Percentiles rank a stretch among this genome's conserved stretches.
phyloP scores from a whole-genome alignment of 2,113 vertebrate species.

The Rhineura floridana region DNA sequence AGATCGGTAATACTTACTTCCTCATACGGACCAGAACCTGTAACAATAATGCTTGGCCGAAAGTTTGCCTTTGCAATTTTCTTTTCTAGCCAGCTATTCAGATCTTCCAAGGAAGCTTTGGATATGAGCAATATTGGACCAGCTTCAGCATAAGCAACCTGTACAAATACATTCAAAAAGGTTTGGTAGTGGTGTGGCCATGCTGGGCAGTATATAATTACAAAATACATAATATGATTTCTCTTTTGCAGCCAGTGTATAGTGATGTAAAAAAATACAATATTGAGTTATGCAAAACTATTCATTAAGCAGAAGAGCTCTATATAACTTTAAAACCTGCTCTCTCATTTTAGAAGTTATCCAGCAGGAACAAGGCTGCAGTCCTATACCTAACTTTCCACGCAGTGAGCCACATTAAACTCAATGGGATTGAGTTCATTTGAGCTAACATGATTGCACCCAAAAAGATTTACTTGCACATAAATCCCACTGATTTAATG shows the following conservation, averaged over 20 bases:
- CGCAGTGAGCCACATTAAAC: too few relatives aligned
- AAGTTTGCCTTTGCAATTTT: constrained; percentile 82
- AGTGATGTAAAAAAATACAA: neutral
- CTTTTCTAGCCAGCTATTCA: constrained; percentile 82
- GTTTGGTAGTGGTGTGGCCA: neutral
- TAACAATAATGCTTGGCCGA: constrained; percentile 87
- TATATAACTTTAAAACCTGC: too few relatives aligned
- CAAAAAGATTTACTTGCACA: too few relatives aligned
- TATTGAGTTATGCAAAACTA: neutral
- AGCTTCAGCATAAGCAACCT: constrained; percentile 87
- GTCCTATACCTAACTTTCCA: too few relatives aligned
- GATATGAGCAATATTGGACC: constrained; percentile 85
- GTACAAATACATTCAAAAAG: constrained; percentile 31
- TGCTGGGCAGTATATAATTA: neutral
- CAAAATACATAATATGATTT: neutral
- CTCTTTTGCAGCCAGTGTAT: neutral
- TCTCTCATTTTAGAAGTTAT: neutral
- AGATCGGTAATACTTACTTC: constrained; percentile 79
- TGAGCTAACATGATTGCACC: too few relatives aligned
- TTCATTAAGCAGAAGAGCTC: neutral
- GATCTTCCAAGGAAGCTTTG: constrained; percentile 84
- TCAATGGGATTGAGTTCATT: too few relatives aligned
- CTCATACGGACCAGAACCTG: constrained; percentile 82
- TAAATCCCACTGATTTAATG: too few relatives aligned
- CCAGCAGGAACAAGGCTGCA: too few relatives aligned